Evolutionary conservation across 2,113 vertebrate species (phyloP), one percentile per base, ranked within the genome.

Genomic region (Engystomops pustulosus): DNA sequence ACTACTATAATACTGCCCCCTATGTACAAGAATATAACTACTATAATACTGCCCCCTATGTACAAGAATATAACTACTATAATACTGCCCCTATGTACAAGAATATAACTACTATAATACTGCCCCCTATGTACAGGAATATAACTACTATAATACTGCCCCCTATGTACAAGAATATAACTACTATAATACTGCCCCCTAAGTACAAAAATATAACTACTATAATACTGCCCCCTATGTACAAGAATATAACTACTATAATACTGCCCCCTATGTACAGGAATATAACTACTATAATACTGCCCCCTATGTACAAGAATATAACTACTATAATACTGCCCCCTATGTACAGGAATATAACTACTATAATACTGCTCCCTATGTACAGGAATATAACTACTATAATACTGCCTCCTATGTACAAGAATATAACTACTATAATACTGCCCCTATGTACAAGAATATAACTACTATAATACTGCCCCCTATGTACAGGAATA

Each of bases 391-490:
- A 25, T 58, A 58, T 58, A 58, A 58, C 53, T 58, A 58, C n/a
- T 58, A 53, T 53, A 53, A n/a, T 53, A n/a, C 49, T 53, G 49
- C 49, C 18, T 8, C 47, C 47, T 53, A 58, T 58, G 23, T 58
- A 58, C 53, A 58, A 58, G 53, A 23, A 58, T 58, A 58, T 58
- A 58, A 25, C n/a, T 58, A 58, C 53, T 58, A 58, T 58, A 58
- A 58, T 58, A 58, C 53, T 58, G 23, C 6, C 12, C 53, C 53
- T 58, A 25, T 58, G 8, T 23, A 58, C n/a, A 58, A 58, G 53
- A 25, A 58, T 58, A 58, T 25, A 58, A 58, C 53, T 58, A 58
- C 53, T 58, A 58, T 58, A 58, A 58, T 58, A 58, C 53, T 58
- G 47, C 17, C 18, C n/a, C 47, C 47, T 49, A 49, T 49, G 47